phyloP scores from a whole-genome alignment of 1,140 invertebrate genomes.

The Drosophila repleta region DNA sequence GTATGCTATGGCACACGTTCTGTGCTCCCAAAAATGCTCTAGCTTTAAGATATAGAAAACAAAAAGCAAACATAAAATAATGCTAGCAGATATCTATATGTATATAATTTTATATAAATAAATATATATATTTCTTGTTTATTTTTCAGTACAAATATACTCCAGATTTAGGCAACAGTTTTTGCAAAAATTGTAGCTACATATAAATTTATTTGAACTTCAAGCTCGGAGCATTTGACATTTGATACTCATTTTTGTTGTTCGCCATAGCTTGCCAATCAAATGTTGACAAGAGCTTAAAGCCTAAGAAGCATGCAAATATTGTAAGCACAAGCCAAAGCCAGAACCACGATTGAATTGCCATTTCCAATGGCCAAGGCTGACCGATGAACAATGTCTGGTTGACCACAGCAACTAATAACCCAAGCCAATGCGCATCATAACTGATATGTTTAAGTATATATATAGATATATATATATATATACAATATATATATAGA shows the following conservation, averaged over 20 bases:
- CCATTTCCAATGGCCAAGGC: constrained; percentile 2
- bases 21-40: too few species aligned
- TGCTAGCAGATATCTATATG: neutral
- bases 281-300: constrained; percentile 7
- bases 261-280: neutral
- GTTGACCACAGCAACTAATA: constrained; percentile 29
- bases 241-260: neutral
- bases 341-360: constrained; percentile 21
- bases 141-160: too few species aligned
- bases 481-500: too few species aligned
- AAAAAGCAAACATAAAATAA: neutral
- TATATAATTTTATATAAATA: neutral
- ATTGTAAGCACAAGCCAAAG: neutral
- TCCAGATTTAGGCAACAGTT: too few species aligned
- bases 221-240: neutral
- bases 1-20: neutral
- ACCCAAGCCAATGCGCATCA: constrained; percentile 9
- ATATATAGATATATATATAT: too few species aligned
- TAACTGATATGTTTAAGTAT: neutral
- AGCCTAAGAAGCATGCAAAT: constrained; percentile 6
- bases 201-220: neutral
- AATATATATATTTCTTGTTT: neutral
- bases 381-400: constrained; percentile 2
- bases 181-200: too few species aligned
- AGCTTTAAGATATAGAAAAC: too few species aligned